These are phyloP conservation scores for Rhizomys pruinosus DNA, from an alignment of 2,113 vertebrate species.

Conservation along the genomic window DNA sequence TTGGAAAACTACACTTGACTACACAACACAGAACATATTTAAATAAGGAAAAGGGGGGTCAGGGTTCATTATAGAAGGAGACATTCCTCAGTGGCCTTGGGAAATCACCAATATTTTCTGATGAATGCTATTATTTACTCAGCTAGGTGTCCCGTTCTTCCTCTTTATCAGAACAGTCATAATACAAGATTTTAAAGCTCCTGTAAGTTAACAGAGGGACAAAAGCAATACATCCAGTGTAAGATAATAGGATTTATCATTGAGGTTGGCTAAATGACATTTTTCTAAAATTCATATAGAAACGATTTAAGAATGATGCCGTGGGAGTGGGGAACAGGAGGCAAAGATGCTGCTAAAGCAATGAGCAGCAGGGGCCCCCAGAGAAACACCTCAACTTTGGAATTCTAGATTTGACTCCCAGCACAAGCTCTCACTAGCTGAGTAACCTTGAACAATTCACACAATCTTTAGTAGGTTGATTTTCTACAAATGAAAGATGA, in stretches of 20 bases:
- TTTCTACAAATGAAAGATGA: constrained; percentile 10
- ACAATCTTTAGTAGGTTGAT: background rate
- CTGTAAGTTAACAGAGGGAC: background rate
- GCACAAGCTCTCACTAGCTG: background rate
- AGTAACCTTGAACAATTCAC: constrained; percentile 31
- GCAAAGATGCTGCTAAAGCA: constrained; percentile 11
- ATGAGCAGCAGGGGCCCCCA: background rate
- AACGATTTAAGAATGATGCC: constrained; percentile 51
- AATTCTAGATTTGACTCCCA: constrained; percentile 1
- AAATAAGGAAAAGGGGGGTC: background rate
- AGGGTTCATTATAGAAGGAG: background rate
- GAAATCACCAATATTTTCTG: constrained; percentile 9
- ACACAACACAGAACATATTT: background rate
- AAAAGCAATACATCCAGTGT: background rate
- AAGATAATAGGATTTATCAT: constrained; percentile 1
- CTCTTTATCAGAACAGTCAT: background rate
- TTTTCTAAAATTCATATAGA: constrained; percentile 58
- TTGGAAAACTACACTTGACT: background rate
- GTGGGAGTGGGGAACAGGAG: constrained; percentile 40
- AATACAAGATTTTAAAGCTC: background rate
- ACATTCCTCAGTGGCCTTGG: background rate
- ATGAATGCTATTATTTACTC: constrained; percentile 20
- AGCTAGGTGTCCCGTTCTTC: too few relatives aligned
- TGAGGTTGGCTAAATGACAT: constrained; percentile 29
- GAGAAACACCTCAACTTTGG: constrained; percentile 13